Evolutionary conservation across 64 coral and sea anemone species (phyloP).

Genomic region (Trachythela sp.): DNA sequence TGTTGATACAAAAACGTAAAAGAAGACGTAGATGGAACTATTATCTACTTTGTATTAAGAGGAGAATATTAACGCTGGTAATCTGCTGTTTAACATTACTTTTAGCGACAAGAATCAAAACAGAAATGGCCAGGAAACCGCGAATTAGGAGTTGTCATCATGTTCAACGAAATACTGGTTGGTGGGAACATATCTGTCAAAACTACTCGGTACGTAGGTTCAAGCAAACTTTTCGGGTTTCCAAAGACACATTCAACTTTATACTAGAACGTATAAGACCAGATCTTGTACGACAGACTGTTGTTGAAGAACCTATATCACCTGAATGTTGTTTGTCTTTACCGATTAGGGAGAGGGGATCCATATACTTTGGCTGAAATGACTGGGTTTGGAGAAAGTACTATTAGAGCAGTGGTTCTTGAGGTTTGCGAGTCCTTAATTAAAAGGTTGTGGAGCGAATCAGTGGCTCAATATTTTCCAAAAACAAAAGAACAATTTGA

Average conservation of each 20-base stretch:
- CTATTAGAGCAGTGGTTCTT: neutral
- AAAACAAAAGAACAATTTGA: neutral
- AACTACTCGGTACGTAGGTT: neutral
- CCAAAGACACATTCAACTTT: neutral
- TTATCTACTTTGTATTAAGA: neutral
- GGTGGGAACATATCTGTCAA: neutral
- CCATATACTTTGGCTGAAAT: neutral
- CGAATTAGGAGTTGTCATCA: neutral
- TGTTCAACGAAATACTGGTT: neutral
- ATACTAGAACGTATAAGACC: neutral
- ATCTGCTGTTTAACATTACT: neutral
- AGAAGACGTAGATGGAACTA: neutral
- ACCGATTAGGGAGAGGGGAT: neutral
- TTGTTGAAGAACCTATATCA: conserved; percentile 9
- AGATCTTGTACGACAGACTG: neutral
- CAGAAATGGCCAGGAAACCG: neutral
- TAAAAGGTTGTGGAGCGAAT: neutral
- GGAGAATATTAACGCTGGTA: neutral
- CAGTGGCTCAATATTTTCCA: neutral
- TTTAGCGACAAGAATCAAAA: neutral
- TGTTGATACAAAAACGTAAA: neutral
- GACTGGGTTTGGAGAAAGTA: neutral
- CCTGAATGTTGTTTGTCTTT: neutral
- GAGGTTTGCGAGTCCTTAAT: neutral
- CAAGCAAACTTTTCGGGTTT: neutral